These are phyloP conservation scores for Phylloscopus whistleri DNA, from an alignment of 2,113 vertebrate species.

Conservation along the genomic window DNA sequence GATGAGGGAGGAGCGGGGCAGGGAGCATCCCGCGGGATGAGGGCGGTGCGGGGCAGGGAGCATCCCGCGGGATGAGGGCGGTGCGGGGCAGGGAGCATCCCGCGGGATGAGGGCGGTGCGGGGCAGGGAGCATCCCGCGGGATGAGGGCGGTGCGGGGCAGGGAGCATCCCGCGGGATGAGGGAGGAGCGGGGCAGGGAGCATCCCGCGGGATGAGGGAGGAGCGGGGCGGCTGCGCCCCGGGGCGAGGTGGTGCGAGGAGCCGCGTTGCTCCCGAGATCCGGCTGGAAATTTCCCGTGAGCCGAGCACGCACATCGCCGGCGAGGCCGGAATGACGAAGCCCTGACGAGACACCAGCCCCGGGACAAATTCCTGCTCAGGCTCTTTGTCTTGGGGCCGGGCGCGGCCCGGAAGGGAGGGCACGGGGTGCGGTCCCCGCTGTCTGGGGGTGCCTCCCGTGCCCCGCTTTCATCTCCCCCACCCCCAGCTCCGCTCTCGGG, in stretches of 20 bases:
- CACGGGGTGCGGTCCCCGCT: neutral
- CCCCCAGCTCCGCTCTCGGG: neutral
- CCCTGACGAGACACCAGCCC: conserved; percentile 35
- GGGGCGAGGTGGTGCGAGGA: neutral
- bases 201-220: neutral
- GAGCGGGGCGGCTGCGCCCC: neutral
- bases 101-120: rapidly evolving
- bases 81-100: neutral
- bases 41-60: neutral
- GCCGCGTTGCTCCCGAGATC: neutral
- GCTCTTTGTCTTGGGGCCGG: neutral
- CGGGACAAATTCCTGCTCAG: neutral
- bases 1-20: neutral
- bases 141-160: rapidly evolving
- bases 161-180: neutral
- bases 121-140: neutral
- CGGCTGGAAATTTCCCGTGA: neutral
- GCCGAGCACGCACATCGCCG: neutral
- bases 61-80: too few relatives aligned
- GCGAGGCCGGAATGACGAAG: neutral
- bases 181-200: neutral
- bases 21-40: neutral
- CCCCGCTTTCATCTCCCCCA: conserved; percentile 7
- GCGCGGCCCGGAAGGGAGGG: neutral
- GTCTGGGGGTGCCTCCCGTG: neutral